These are phyloP conservation scores for Andricus quercusramuli DNA, from an alignment of 2,888 invertebrate genomes.

Conservation along the genomic window DNA sequence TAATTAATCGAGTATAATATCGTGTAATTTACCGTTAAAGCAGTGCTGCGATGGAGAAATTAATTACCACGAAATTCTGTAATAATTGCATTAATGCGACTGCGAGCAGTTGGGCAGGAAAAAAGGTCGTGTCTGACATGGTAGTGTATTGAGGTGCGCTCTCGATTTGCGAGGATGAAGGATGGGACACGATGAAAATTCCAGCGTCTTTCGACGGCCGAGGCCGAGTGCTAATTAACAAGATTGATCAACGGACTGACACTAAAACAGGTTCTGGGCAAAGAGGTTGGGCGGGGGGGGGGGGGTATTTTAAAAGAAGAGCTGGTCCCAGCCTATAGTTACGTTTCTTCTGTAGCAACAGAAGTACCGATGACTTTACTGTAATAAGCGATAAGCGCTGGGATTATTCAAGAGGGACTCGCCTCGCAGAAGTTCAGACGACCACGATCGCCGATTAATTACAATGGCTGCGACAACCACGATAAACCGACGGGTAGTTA, in stretches of 20 bases:
- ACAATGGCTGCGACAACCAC: conserved; percentile 45
- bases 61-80: conserved; percentile 14
- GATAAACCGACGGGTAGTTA: neutral
- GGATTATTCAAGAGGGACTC: conserved; percentile 35
- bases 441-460: conserved; percentile 45
- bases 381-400: conserved; percentile 52
- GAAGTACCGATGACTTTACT: conserved; percentile 46
- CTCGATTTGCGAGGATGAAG: conserved; percentile 61
- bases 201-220: conserved; percentile 57
- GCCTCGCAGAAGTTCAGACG: conserved; percentile 43
- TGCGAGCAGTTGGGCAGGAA: conserved; percentile 53
- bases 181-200: conserved; percentile 66
- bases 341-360: conserved; percentile 50
- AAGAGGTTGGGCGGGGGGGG: neutral
- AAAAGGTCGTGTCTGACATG: conserved; percentile 51
- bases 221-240: conserved; percentile 73
- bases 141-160: conserved; percentile 48
- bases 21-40: neutral
- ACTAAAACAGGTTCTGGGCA: conserved; percentile 65
- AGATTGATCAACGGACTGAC: conserved; percentile 72
- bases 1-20: neutral
- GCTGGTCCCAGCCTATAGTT: conserved; percentile 44
- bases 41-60: neutral
- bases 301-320: conserved; percentile 42
- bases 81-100: conserved; percentile 52